phyloP scores from a whole-genome alignment of 2,888 invertebrate genomes.

The Microchrysa polita region DNA sequence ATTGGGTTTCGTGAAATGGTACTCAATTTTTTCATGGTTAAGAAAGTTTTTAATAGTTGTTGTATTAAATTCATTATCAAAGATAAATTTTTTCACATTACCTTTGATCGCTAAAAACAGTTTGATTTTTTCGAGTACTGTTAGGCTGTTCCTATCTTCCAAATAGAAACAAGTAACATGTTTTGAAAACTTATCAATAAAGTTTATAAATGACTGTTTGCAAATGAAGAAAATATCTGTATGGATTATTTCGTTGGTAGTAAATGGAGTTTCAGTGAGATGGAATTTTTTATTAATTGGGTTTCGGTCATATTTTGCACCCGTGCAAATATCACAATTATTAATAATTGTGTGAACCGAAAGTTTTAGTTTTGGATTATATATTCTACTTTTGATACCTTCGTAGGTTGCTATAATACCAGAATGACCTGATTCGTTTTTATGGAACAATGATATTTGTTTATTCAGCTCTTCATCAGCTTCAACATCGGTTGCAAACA shows the following conservation, averaged over 20 bases:
- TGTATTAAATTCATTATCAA: conserved; percentile 12
- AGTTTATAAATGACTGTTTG: conserved; percentile 28
- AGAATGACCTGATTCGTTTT: conserved; percentile 18
- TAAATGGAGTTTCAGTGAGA: conserved; percentile 22
- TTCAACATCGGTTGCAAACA: conserved; percentile 50
- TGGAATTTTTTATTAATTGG: conserved; percentile 36
- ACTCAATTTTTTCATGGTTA: neutral
- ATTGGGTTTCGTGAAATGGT: conserved; percentile 3
- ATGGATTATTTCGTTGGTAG: conserved; percentile 31
- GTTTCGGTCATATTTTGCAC: conserved; percentile 26
- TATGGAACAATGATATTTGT: conserved; percentile 30
- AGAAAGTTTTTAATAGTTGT: neutral
- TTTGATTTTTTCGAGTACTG: neutral
- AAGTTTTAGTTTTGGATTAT: neutral
- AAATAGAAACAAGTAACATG: conserved; percentile 18
- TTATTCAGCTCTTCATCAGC: conserved; percentile 29
- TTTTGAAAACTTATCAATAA: conserved; percentile 8
- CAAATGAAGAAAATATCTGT: neutral
- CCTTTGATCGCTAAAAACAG: neutral
- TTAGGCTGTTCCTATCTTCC: conserved; percentile 8
- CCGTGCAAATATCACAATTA: neutral
- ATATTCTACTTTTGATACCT: neutral
- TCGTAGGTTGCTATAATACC: neutral
- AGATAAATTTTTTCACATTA: neutral
- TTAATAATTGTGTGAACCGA: neutral